These are phyloP conservation scores for Neoniphon sammara DNA, from an alignment of 2,797 vertebrate genomes.

Conservation along the genomic window DNA sequence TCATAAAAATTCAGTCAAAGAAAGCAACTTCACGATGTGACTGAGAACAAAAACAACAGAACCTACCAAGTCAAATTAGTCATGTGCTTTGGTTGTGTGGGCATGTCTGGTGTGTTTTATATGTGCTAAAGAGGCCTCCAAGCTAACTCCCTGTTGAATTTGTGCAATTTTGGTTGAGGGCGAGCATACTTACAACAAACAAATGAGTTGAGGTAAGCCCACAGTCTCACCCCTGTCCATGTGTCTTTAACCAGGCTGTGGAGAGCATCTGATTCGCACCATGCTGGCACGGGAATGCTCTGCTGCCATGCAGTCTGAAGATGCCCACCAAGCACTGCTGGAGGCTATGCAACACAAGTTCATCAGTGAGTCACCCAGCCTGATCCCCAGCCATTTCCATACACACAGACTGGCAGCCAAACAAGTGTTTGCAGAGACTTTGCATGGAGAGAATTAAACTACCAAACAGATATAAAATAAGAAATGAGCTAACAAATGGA, in stretches of 20 bases:
- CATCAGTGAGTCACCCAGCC: slow-evolving; percentile 88
- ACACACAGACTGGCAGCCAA: slow-evolving; percentile 50
- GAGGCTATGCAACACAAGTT: slow-evolving; percentile 99
- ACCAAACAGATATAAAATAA: slow-evolving; percentile 64
- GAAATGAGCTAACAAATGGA: slow-evolving; percentile 61
- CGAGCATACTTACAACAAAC: background rate
- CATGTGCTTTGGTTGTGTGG: slow-evolving; percentile 18
- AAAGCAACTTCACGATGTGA: slow-evolving; percentile 19
- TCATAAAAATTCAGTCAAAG: slow-evolving; percentile 15
- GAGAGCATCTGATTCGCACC: slow-evolving; percentile 98
- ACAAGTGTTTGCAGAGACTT: slow-evolving; percentile 39
- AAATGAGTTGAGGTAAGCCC: background rate
- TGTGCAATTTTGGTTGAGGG: slow-evolving; percentile 12
- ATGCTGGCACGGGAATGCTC: slow-evolving; percentile 99
- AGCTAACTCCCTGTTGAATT: background rate
- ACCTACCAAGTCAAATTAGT: background rate
- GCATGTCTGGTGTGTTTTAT: slow-evolving; percentile 6
- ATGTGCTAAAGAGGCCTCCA: slow-evolving; percentile 8
- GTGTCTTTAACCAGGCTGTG: slow-evolving; percentile 88
- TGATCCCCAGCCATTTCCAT: slow-evolving; percentile 35
- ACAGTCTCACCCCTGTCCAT: slow-evolving; percentile 30
- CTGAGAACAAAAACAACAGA: slow-evolving; percentile 24
- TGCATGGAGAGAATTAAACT: slow-evolving; percentile 39
- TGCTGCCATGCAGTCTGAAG: slow-evolving; percentile 94
- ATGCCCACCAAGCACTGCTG: slow-evolving; percentile 96